These are phyloP conservation scores for Gambusia yucatana DNA, from an alignment of 2,797 vertebrate genomes.

Conservation along the genomic window DNA sequence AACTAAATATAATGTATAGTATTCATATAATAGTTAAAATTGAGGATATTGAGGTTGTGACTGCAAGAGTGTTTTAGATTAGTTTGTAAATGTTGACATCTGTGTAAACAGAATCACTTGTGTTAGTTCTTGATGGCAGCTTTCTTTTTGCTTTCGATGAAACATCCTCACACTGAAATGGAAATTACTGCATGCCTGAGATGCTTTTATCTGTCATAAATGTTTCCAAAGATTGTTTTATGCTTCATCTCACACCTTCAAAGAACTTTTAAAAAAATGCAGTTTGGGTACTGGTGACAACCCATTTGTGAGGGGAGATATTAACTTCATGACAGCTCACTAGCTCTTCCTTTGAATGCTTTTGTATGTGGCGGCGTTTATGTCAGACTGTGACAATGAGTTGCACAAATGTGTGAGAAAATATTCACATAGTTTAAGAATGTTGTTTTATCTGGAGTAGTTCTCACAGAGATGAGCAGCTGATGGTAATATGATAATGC, in stretches of 20 bases:
- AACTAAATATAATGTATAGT: not conserved
- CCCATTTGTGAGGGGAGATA: not conserved
- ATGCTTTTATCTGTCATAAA: slow-evolving; percentile 21
- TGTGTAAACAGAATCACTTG: not conserved
- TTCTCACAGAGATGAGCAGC: slow-evolving; percentile 27
- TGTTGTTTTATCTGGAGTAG: slow-evolving; percentile 23
- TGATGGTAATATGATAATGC: slow-evolving; percentile 36
- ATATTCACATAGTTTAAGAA: slow-evolving; percentile 41
- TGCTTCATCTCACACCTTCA: slow-evolving; percentile 2
- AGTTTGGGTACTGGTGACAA: not conserved
- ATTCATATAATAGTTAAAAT: not conserved
- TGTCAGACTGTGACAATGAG: slow-evolving; percentile 10
- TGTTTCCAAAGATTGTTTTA: not conserved
- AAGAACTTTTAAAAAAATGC: slow-evolving; percentile 15
- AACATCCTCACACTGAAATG: not conserved
- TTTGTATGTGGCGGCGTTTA: slow-evolving; percentile 55
- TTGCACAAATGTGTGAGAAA: slow-evolving; percentile 19
- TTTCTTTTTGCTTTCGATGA: not conserved
- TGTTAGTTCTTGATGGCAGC: slow-evolving; percentile 1
- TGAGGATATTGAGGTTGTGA: not conserved
- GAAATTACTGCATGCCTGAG: not conserved
- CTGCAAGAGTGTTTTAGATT: not conserved
- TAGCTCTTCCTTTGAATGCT: slow-evolving; percentile 29
- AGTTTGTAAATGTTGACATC: not conserved
- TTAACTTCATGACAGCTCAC: not conserved